Conservation (phyloP, 2,113 vertebrate species). For the Rhombomys opimus region DNA sequence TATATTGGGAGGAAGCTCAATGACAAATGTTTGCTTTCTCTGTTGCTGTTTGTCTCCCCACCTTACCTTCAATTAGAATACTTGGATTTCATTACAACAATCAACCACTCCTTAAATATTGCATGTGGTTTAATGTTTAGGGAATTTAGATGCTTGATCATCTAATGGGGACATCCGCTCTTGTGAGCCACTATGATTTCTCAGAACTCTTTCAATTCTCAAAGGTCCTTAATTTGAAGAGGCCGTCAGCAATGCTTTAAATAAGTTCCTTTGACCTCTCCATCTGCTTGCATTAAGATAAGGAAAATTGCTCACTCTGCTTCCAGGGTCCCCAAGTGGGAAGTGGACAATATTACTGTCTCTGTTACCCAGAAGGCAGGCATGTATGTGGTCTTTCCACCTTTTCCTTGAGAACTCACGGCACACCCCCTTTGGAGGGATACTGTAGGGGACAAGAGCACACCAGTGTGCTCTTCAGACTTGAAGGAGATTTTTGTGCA, state of each 20-base stretch:
- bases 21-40: neutral
- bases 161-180: neutral
- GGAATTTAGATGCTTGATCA: neutral
- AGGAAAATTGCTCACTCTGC: neutral
- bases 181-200: neutral
- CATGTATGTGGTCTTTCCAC: accelerated
- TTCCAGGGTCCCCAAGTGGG: neutral
- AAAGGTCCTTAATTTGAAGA: conserved; percentile 51
- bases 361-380: neutral
- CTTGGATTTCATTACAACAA: neutral
- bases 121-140: neutral
- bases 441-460: accelerated
- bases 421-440: accelerated
- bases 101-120: neutral
- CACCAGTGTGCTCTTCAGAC: accelerated
- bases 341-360: neutral
- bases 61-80: neutral
- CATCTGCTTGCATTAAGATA: conserved; percentile 21
- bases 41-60: neutral
- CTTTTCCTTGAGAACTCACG: neutral
- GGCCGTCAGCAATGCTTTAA: conserved; percentile 36
- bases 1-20: neutral
- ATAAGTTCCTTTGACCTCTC: neutral
- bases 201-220: conserved; percentile 26
- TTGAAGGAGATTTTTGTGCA: neutral